Conservation (phyloP, 2,888 invertebrate species). For the Scelioninae gen. 1 region DNA sequence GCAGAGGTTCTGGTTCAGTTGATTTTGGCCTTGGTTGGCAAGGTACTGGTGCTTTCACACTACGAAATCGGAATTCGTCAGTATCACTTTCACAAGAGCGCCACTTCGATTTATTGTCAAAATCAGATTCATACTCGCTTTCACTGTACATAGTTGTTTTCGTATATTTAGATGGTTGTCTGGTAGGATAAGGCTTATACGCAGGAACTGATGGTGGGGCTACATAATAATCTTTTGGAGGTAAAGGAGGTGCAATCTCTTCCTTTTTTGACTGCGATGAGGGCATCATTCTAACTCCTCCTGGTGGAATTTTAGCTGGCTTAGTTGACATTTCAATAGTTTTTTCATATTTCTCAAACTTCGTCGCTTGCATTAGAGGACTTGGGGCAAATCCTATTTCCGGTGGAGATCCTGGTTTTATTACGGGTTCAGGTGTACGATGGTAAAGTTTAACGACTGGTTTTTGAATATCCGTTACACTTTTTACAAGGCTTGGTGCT, state of each 20-base stretch:
- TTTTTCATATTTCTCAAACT: constrained; percentile 85
- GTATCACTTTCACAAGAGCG: constrained; percentile 88
- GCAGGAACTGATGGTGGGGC: constrained; percentile 85
- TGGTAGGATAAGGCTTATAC: constrained; percentile 83
- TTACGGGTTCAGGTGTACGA: constrained; percentile 74
- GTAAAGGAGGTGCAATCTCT: constrained; percentile 83
- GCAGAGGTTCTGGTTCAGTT: constrained; percentile 86
- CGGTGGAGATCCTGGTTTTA: constrained; percentile 88
- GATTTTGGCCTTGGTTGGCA: constrained; percentile 85
- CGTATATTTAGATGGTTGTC: constrained; percentile 86
- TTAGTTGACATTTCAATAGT: constrained; percentile 86
- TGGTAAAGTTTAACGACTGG: constrained; percentile 75
- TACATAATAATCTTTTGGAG: constrained; percentile 81
- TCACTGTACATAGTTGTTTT: constrained; percentile 86
- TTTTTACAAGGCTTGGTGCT: constrained; percentile 85
- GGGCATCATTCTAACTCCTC: constrained; percentile 86
- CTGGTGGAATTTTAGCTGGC: constrained; percentile 86
- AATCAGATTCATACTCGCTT: constrained; percentile 88
- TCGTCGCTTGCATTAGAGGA: constrained; percentile 85
- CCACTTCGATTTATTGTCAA: constrained; percentile 85
- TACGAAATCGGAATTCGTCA: constrained; percentile 87
- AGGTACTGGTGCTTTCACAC: constrained; percentile 85
- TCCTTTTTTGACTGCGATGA: constrained; percentile 79
- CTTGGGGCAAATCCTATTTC: constrained; percentile 88
- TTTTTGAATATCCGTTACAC: constrained; percentile 75